Evolutionary conservation across 2,797 vertebrate species (phyloP), one percentile per base, ranked within the genome.

Genomic region (Gymnoscopelus braueri): DNA sequence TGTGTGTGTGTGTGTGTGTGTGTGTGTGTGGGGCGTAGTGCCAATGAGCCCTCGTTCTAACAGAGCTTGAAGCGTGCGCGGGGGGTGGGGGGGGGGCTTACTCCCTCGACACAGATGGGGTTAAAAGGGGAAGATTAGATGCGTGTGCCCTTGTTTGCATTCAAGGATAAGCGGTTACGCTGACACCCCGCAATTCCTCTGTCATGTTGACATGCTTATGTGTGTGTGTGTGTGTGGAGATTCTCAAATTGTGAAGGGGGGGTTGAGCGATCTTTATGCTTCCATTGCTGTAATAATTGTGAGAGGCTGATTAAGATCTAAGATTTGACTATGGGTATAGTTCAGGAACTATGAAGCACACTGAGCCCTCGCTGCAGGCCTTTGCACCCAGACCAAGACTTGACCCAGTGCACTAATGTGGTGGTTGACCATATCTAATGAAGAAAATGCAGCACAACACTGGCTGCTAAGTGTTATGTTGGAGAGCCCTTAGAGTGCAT

Each of bases 101-200:
- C 39, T 62, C 66, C 66, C 66, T 77, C 29, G 26, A 65, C 60
- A 53, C 60, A 76, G 66, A 69, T n/a, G 0, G 67, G 67, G 81
- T 84, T 86, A 85, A 83, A 75, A 44, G 8, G 71, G 67, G 72
- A 78, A 89, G 89, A 91, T 91, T 92, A 91, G 59, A 84, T 69
- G 29, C 85, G 78, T 63, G 65, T 66, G 67, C 72, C 67, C 59
- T 65, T 92, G 87, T 91, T 91, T 90, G 85, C 75, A 72, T 80
- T 84, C 60, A 70, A 66, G 83, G 83, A 87, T 87, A 82, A 89
- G 74, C 69, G 44, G 75, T 71, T 26, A 69, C 63, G 75, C 76
- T 65, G 66, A 80, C 59, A 52, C 70, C 59, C 66, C 23, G 77
- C 90, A 87, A 84, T 82, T 75, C 75, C 72, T 39, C 62, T 75